Conservation (phyloP, 1,140 invertebrate genomes). For the Zaprionus camerounensis region DNA sequence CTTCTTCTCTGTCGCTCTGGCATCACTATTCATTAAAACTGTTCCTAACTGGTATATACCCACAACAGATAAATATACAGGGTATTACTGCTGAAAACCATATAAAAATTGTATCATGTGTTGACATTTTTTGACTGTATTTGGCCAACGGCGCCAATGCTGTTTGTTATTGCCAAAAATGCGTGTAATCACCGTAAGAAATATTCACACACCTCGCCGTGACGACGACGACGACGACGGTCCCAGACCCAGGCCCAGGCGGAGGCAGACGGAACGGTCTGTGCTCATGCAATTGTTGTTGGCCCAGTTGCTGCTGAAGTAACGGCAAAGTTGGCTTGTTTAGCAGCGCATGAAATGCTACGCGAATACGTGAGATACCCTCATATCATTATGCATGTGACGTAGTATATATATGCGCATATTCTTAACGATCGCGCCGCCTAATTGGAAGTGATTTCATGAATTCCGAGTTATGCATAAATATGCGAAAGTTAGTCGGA, state of each 20-base stretch:
- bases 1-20: background rate
- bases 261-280: slow-evolving; percentile 4
- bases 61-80: slow-evolving; percentile 1
- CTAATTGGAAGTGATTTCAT: slow-evolving; percentile 26
- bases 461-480: slow-evolving; percentile 24
- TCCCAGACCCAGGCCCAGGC: slow-evolving; percentile 13
- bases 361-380: slow-evolving; percentile 19
- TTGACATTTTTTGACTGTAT: slow-evolving; percentile 78
- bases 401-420: slow-evolving; percentile 14
- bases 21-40: too few relatives aligned
- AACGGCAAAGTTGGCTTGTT: slow-evolving; percentile 21
- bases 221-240: background rate
- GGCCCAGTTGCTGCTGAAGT: slow-evolving; percentile 49
- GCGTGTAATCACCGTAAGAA: slow-evolving; percentile 74
- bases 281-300: slow-evolving; percentile 66
- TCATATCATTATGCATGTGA: slow-evolving; percentile 20
- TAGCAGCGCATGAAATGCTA: slow-evolving; percentile 43
- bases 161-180: slow-evolving; percentile 66
- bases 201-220: slow-evolving; percentile 74
- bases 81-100: slow-evolving; percentile 24
- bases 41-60: background rate
- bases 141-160: slow-evolving; percentile 56
- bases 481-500: slow-evolving; percentile 12
- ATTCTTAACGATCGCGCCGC: slow-evolving; percentile 20
- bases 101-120: slow-evolving; percentile 59